Evolutionary conservation across 2,113 vertebrate species (phyloP).

Genomic region (Synchiropus splendidus): DNA sequence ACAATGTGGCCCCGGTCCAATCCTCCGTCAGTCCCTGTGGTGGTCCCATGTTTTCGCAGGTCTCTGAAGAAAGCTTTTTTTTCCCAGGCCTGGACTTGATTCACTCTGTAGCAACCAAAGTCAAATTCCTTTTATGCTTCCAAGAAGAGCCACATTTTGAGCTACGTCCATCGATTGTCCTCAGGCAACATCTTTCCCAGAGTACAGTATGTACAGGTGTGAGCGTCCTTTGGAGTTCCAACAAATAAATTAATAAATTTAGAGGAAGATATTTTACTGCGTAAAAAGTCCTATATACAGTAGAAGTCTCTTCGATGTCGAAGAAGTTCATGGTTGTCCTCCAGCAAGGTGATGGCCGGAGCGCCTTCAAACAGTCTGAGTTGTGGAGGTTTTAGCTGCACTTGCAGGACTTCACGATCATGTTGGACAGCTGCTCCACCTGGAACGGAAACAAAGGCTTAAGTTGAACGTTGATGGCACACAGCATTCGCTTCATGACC

Average conservation of each 20-base stretch:
- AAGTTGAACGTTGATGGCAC: not conserved
- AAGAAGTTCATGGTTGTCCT: conserved; percentile 21
- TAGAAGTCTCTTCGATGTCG: conserved; percentile 15
- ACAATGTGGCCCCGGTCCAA: too few relatives aligned
- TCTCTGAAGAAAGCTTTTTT: too few relatives aligned
- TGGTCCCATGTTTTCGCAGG: not conserved
- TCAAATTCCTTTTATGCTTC: too few relatives aligned
- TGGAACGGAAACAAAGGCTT: conserved; percentile 28
- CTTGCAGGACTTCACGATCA: conserved; percentile 83
- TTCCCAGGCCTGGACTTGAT: conserved; percentile 1
- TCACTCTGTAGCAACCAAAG: too few relatives aligned
- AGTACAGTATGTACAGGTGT: not conserved
- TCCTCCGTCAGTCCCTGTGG: conserved; percentile 11
- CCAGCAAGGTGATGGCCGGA: conserved; percentile 16
- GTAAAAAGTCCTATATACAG: conserved; percentile 29
- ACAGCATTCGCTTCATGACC: too few relatives aligned
- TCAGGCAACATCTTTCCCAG: too few relatives aligned
- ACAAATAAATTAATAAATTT: conserved; percentile 64
- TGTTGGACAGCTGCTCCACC: conserved; percentile 86
- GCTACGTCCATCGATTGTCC: too few relatives aligned
- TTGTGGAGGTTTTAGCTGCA: conserved; percentile 73
- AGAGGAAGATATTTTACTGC: conserved; percentile 22
- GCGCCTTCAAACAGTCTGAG: conserved; percentile 11
- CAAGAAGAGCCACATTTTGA: too few relatives aligned
- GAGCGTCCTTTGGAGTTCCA: conserved; percentile 29